These are phyloP conservation scores for Gracilinanus agilis DNA, from an alignment of 2,113 vertebrate species.

Conservation along the genomic window DNA sequence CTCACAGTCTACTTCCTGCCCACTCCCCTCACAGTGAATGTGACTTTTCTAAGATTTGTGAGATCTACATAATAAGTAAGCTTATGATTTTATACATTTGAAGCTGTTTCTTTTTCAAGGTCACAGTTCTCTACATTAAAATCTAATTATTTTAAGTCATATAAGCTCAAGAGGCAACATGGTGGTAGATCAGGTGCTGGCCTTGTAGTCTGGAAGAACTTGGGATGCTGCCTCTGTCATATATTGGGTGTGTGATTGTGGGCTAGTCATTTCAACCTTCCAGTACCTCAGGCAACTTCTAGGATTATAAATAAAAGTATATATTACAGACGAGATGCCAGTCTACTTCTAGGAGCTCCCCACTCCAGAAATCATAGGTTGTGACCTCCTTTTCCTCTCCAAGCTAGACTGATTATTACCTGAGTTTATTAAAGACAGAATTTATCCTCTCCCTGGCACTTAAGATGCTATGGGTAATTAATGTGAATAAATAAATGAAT, in stretches of 20 bases:
- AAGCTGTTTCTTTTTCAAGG: not conserved
- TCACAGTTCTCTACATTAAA: not conserved
- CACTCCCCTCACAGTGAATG: not conserved
- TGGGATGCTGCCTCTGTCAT: not conserved
- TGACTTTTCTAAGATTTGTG: not conserved
- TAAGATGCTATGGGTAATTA: not conserved
- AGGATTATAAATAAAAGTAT: not conserved
- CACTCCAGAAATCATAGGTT: not conserved
- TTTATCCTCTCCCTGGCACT: not conserved
- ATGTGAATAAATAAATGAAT: not conserved
- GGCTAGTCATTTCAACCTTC: not conserved
- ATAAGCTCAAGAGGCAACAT: not conserved
- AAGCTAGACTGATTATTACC: not conserved
- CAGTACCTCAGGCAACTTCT: not conserved
- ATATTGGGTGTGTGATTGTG: not conserved
- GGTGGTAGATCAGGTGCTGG: not conserved
- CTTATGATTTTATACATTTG: not conserved
- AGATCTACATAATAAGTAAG: constrained; percentile 17
- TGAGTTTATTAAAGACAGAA: not conserved
- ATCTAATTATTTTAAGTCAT: not conserved
- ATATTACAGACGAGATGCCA: not conserved
- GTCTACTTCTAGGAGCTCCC: not conserved
- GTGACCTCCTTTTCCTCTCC: not conserved
- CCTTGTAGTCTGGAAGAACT: not conserved
- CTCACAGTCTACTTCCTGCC: not conserved